Conservation (phyloP, 1,140 invertebrate species). For the Thaumatotibia leucotreta region DNA sequence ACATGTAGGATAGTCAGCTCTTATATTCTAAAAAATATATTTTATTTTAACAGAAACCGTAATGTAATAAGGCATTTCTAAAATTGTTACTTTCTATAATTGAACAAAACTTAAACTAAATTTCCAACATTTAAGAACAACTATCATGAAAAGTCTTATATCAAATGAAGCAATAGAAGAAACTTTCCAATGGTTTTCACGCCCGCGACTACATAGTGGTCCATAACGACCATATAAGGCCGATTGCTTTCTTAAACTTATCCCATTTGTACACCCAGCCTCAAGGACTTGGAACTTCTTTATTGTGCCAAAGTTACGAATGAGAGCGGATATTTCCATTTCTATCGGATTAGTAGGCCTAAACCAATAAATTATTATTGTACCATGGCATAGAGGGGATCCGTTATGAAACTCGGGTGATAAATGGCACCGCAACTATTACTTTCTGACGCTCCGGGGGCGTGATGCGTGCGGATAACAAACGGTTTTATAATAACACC, state of each 20-base stretch:
- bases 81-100: background rate
- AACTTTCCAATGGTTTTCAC: conserved; percentile 65
- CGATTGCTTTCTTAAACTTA: conserved; percentile 72
- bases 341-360: conserved; percentile 51
- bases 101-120: background rate
- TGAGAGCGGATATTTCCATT: conserved; percentile 64
- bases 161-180: conserved; percentile 60
- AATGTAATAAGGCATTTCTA: background rate
- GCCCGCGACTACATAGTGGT: conserved; percentile 55
- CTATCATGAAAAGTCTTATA: conserved; percentile 40
- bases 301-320: conserved; percentile 66
- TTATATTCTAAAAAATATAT: too few species aligned
- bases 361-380: conserved; percentile 54
- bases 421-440: conserved; percentile 34
- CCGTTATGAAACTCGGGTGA: conserved; percentile 41
- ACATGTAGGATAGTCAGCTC: too few species aligned
- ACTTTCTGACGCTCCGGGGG: conserved; percentile 18
- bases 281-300: conserved; percentile 64
- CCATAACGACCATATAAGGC: conserved; percentile 71
- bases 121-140: conserved; percentile 26
- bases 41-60: too few species aligned
- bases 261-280: conserved; percentile 61
- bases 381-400: conserved; percentile 27
- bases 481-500: conserved; percentile 12
- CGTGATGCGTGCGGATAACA: background rate